Conservation (phyloP, 2,797 vertebrate genomes). For the Amphiprion clarkii region DNA sequence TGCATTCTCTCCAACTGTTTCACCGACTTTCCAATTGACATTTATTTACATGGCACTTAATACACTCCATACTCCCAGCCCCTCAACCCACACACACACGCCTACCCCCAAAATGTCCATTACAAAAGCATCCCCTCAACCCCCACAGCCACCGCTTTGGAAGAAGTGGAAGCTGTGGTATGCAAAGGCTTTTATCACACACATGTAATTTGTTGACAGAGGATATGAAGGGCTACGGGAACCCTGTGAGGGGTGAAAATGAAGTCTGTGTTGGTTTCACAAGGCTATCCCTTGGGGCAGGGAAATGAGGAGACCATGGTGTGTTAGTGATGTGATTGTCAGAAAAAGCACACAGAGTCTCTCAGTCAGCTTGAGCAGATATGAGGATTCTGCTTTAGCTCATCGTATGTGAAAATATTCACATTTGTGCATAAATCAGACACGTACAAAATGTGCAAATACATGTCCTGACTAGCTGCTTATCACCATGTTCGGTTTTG, state of each 20-base stretch:
- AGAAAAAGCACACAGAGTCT: conserved; percentile 47
- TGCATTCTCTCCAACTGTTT: conserved; percentile 67
- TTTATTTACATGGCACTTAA: conserved; percentile 80
- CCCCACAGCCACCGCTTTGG: conserved; percentile 45
- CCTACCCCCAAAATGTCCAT: conserved; percentile 38
- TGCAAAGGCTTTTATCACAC: conserved; percentile 53
- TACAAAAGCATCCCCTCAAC: conserved; percentile 42
- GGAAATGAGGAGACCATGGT: conserved; percentile 70
- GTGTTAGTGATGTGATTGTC: conserved; percentile 76
- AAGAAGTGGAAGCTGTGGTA: conserved; percentile 58
- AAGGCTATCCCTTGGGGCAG: conserved; percentile 42
- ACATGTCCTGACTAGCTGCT: conserved; percentile 7
- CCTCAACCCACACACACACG: conserved; percentile 26
- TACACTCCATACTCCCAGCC: conserved; percentile 52
- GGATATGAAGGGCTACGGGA: conserved; percentile 65
- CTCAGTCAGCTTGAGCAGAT: conserved; percentile 43
- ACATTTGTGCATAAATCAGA: conserved; percentile 41
- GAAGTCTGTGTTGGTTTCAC: conserved; percentile 66
- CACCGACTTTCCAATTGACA: conserved; percentile 72
- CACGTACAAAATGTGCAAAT: conserved; percentile 28
- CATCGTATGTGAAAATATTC: conserved; percentile 44
- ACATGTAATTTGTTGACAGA: conserved; percentile 78
- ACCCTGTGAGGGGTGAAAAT: conserved; percentile 78
- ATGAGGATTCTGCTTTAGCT: conserved; percentile 47
- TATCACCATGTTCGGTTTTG: conserved; percentile 21